phyloP scores from a whole-genome alignment of 2,888 invertebrate genomes.

The Epiblema foenella region DNA sequence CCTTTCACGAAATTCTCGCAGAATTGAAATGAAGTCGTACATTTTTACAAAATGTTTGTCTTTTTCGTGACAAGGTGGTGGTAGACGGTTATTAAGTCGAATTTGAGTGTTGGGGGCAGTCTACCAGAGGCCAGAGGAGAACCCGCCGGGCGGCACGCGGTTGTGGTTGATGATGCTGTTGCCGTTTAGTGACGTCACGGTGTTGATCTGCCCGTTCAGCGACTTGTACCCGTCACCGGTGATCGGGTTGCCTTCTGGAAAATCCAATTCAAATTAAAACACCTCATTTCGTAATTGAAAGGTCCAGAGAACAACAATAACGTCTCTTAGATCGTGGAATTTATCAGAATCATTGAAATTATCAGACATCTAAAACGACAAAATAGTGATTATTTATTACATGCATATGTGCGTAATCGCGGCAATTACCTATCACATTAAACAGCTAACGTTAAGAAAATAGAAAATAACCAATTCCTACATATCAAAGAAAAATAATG shows the following conservation, averaged over 20 bases:
- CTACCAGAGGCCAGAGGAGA: slow-evolving; percentile 89
- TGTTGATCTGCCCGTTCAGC: slow-evolving; percentile 85
- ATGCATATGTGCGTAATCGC: slow-evolving; percentile 5
- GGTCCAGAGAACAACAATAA: neutral
- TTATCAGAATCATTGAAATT: too few species aligned
- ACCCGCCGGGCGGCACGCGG: slow-evolving; percentile 89
- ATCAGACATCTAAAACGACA: neutral
- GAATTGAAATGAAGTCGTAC: neutral
- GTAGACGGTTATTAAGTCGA: slow-evolving; percentile 24
- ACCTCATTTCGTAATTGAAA: slow-evolving; percentile 22
- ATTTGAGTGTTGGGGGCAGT: slow-evolving; percentile 52
- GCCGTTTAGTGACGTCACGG: slow-evolving; percentile 76
- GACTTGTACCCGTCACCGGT: slow-evolving; percentile 86
- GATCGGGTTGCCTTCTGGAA: slow-evolving; percentile 85
- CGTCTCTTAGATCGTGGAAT: too few species aligned
- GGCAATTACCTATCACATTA: neutral
- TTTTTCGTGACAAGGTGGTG: slow-evolving; percentile 9
- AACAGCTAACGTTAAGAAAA: slow-evolving; percentile 3
- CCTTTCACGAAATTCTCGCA: neutral
- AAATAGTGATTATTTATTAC: neutral
- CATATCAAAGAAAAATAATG: neutral
- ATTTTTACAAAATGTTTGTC: slow-evolving; percentile 20
- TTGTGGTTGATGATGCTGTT: slow-evolving; percentile 76
- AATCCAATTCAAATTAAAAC: slow-evolving; percentile 40
- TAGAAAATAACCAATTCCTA: slow-evolving; percentile 3